These are phyloP conservation scores for Hemicentrotus pulcherrimus DNA, from an alignment of 35 echinoderm and acorn worm genomes.

Conservation along the genomic window DNA sequence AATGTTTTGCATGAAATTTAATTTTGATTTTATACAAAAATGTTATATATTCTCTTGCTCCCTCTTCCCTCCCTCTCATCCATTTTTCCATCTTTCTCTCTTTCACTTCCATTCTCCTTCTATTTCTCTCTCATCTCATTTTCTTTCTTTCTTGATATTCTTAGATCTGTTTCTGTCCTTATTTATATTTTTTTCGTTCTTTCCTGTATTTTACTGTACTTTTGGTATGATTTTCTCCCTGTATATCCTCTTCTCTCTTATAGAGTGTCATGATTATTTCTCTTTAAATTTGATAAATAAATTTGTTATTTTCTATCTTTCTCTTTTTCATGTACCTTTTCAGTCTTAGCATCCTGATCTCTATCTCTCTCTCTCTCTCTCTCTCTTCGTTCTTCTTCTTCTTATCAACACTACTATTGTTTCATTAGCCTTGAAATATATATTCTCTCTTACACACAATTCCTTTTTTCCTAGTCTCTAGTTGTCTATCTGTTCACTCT, in stretches of 20 bases:
- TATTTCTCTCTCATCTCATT: background rate
- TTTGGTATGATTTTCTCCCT: background rate
- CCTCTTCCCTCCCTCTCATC: no score
- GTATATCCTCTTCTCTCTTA: background rate
- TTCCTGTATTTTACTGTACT: background rate
- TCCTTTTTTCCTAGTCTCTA: no score
- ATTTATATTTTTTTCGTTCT: background rate
- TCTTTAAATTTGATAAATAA: no score
- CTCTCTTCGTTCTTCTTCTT: background rate
- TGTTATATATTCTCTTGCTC: background rate
- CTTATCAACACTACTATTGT: no score
- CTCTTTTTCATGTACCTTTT: background rate
- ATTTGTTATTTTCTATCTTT: no score
- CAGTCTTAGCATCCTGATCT: background rate
- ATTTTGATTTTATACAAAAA: background rate
- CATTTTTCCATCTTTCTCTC: no score
- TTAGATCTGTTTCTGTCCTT: background rate
- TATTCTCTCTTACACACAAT: no score
- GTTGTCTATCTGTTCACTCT: background rate
- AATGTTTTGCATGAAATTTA: background rate
- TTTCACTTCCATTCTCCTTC: background rate
- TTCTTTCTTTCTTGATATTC: background rate
- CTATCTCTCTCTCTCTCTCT: constrained; percentile 50
- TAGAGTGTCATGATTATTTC: no score
- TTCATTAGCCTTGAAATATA: no score